Conservation (phyloP, 2,113 vertebrate species). For the Xenopus borealis region DNA sequence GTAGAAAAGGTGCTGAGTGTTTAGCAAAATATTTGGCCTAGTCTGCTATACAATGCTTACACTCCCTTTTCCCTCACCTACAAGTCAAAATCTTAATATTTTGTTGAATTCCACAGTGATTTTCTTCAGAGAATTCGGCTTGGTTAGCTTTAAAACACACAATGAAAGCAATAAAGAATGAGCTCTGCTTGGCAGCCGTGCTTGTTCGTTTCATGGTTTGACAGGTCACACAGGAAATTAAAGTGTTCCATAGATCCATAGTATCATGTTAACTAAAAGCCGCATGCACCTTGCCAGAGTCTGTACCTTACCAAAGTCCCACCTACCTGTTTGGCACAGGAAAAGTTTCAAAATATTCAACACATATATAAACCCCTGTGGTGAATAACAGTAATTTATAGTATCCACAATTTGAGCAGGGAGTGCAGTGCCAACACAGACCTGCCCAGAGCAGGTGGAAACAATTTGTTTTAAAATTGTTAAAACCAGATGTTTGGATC, state of each 20-base stretch:
- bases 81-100: not conserved
- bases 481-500: conserved; percentile 15
- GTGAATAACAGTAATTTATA: conserved; percentile 13
- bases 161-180: not conserved
- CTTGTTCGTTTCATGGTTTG: conserved; percentile 1
- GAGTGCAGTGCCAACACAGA: not conserved
- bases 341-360: conserved; percentile 7
- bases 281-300: conserved; percentile 2
- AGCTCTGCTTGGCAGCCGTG: not conserved
- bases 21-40: too few relatives aligned
- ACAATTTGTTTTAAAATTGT: conserved; percentile 13
- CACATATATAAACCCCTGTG: conserved; percentile 5
- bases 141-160: not conserved
- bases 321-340: conserved; percentile 13
- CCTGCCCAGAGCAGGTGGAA: conserved; percentile 16
- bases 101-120: too few relatives aligned
- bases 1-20: too few relatives aligned
- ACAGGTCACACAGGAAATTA: conserved; percentile 20
- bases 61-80: not conserved
- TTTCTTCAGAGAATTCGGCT: not conserved
- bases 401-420: not conserved
- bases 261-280: conserved; percentile 15
- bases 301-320: conserved; percentile 12
- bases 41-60: too few relatives aligned
- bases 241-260: conserved; percentile 17